Conservation (phyloP, 2,888 invertebrate species). For the Neocrepidodera transversa region DNA sequence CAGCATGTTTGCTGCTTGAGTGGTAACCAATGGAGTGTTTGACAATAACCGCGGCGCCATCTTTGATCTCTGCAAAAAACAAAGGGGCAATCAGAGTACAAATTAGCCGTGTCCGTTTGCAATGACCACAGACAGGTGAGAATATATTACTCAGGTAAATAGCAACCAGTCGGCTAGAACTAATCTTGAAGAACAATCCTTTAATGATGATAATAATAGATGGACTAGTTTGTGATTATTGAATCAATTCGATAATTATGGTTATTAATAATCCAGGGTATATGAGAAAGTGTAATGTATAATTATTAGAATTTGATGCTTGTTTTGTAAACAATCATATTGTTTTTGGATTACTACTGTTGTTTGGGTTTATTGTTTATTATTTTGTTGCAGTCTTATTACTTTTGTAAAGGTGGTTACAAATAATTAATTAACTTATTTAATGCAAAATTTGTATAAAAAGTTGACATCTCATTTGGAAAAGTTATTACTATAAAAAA, state of each 20-base stretch:
- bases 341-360: no score
- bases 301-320: neutral
- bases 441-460: no score
- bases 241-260: conserved; percentile 19
- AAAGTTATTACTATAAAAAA: no score
- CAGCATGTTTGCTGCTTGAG: conserved; percentile 47
- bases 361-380: no score
- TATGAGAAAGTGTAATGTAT: neutral
- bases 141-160: conserved; percentile 51
- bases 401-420: no score
- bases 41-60: conserved; percentile 50
- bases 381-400: no score
- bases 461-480: no score
- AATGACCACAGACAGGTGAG: conserved; percentile 52
- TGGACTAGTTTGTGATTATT: conserved; percentile 19
- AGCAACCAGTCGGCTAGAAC: conserved; percentile 46
- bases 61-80: conserved; percentile 51
- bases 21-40: conserved; percentile 51
- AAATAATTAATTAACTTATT: no score
- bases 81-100: conserved; percentile 49
- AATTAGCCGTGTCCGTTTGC: conserved; percentile 51
- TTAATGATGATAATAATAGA: conserved; percentile 17
- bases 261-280: conserved; percentile 3
- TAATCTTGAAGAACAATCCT: conserved; percentile 43
- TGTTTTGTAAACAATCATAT: no score